Conservation (phyloP, 1,140 invertebrate species). For the Vanessa atalanta region DNA sequence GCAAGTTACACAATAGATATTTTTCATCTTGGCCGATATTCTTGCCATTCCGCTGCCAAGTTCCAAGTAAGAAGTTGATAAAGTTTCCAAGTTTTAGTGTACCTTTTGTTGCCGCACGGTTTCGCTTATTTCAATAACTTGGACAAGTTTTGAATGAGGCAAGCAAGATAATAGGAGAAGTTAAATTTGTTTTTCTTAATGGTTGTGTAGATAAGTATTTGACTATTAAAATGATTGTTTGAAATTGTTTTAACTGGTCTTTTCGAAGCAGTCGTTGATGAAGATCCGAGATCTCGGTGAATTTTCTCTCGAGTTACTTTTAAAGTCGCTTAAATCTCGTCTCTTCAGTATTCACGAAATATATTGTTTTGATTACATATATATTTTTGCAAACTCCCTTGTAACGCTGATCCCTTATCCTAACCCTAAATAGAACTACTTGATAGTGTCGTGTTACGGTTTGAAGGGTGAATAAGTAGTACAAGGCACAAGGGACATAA, state of each 20-base stretch:
- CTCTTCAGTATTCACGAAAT: too few species aligned
- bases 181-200: slow-evolving; percentile 1
- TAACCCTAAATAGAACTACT: too few species aligned
- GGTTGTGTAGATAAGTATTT: neutral
- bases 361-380: too few species aligned
- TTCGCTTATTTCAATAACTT: slow-evolving; percentile 1
- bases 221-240: neutral
- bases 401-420: too few species aligned
- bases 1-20: neutral
- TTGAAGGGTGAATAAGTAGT: too few species aligned
- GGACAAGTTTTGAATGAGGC: neutral
- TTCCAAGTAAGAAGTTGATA: slow-evolving; percentile 1
- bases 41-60: slow-evolving; percentile 1
- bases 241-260: neutral
- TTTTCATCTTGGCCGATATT: neutral
- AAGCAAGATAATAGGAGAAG: neutral
- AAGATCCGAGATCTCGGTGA: too few species aligned
- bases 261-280: neutral
- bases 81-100: neutral
- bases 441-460: too few species aligned
- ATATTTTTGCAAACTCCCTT: too few species aligned
- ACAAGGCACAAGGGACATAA: too few species aligned
- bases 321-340: too few species aligned
- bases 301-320: too few species aligned
- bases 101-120: neutral